Evolutionary conservation across 2,888 invertebrate species (phyloP).

Genomic region (Rotaria macrura): DNA sequence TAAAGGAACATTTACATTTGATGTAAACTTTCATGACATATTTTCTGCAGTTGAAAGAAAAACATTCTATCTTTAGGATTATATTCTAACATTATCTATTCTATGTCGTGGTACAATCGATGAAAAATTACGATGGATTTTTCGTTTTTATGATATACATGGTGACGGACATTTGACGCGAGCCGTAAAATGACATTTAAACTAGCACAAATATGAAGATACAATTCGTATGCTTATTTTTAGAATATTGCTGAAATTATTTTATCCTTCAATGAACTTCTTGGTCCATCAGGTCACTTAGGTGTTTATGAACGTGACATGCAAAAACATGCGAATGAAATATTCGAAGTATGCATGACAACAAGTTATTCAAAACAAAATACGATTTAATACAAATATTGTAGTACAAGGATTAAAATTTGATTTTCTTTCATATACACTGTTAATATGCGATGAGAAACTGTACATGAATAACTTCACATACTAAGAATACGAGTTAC

Average conservation of each 20-base stretch:
- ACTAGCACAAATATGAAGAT: too few relatives aligned
- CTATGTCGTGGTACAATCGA: slow-evolving; percentile 79
- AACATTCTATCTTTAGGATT: slow-evolving; percentile 63
- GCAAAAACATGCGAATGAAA: slow-evolving; percentile 75
- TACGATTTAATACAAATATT: too few relatives aligned
- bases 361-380: too few relatives aligned
- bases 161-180: slow-evolving; percentile 78
- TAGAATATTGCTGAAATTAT: slow-evolving; percentile 47
- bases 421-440: too few relatives aligned
- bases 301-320: slow-evolving; percentile 71
- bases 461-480: too few relatives aligned
- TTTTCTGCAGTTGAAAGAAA: slow-evolving; percentile 39
- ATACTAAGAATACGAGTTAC: too few relatives aligned
- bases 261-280: slow-evolving; percentile 74
- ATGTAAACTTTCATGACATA: slow-evolving; percentile 61
- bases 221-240: too few relatives aligned
- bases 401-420: too few relatives aligned
- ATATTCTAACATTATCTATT: slow-evolving; percentile 81
- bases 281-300: slow-evolving; percentile 79
- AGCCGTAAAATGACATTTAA: slow-evolving; percentile 67
- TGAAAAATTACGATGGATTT: slow-evolving; percentile 89
- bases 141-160: slow-evolving; percentile 86
- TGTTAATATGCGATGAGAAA: too few relatives aligned
- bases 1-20: slow-evolving; percentile 76
- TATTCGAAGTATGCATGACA: slow-evolving; percentile 70